Conservation (phyloP, 2,113 vertebrate species). For the Oreochromis aureus region DNA sequence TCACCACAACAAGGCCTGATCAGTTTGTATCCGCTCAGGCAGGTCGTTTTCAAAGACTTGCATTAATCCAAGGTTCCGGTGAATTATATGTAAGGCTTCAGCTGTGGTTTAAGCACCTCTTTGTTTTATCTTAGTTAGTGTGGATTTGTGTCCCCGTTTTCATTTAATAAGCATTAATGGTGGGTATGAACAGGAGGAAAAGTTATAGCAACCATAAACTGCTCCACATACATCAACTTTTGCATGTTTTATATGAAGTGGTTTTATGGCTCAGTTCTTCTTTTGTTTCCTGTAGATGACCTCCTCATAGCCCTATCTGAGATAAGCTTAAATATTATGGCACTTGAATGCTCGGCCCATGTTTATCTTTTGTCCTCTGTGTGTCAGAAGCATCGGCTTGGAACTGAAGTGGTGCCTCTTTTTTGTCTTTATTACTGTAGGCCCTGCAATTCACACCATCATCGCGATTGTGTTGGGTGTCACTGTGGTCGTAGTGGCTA, state of each 20-base stretch:
- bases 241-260: neutral
- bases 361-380: neutral
- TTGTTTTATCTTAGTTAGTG: neutral
- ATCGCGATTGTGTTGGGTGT: constrained; percentile 53
- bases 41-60: neutral
- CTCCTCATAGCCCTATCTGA: neutral
- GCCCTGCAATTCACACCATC: neutral
- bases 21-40: neutral
- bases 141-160: neutral
- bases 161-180: neutral
- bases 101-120: neutral
- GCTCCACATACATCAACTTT: neutral
- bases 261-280: neutral
- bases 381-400: neutral
- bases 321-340: neutral
- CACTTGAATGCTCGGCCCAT: neutral
- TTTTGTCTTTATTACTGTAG: neutral
- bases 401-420: neutral
- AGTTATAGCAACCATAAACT: neutral
- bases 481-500: constrained; percentile 61
- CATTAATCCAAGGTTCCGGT: neutral
- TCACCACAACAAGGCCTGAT: neutral
- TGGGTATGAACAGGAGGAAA: neutral
- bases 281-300: neutral
- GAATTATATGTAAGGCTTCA: neutral